phyloP scores from a whole-genome alignment of 64 coral and sea anemone genomes.

The Montipora sp. region DNA sequence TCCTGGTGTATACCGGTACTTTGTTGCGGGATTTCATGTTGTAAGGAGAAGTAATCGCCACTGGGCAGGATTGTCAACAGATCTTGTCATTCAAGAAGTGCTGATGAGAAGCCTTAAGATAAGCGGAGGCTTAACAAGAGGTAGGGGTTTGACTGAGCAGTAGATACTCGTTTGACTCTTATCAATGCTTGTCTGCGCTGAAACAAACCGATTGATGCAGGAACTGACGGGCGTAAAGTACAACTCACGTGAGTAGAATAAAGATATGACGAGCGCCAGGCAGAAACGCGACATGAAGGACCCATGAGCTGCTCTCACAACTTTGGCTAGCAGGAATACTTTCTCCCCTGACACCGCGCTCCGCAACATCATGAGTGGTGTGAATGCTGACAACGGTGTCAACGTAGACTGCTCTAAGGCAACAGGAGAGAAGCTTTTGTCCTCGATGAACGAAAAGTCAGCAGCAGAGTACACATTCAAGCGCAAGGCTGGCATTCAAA shows the following conservation, averaged over 20 bases:
- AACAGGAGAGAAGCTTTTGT: slow-evolving; percentile 49
- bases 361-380: slow-evolving; percentile 59
- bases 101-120: slow-evolving; percentile 63
- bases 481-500: neutral
- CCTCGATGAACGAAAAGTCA: slow-evolving; percentile 27
- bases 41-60: slow-evolving; percentile 42
- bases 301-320: slow-evolving; percentile 39
- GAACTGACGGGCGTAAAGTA: no score
- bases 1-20: slow-evolving; percentile 37
- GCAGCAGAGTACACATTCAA: slow-evolving; percentile 55
- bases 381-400: slow-evolving; percentile 45
- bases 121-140: slow-evolving; percentile 48
- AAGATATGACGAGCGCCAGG: slow-evolving; percentile 1
- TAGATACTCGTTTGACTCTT: slow-evolving; percentile 69
- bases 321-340: neutral
- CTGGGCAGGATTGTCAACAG: slow-evolving; percentile 72
- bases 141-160: slow-evolving; percentile 35
- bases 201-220: no score
- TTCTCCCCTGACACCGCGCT: slow-evolving; percentile 3
- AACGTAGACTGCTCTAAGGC: slow-evolving; percentile 53
- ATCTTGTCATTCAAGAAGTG: slow-evolving; percentile 61
- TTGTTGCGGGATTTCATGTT: slow-evolving; percentile 51
- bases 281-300: slow-evolving; percentile 48
- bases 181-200: neutral
- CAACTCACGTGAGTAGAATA: no score